Percentiles rank a stretch among this genome's conserved stretches.
Conservation (phyloP, 1,140 invertebrate species). For the Theocolax elegans region DNA sequence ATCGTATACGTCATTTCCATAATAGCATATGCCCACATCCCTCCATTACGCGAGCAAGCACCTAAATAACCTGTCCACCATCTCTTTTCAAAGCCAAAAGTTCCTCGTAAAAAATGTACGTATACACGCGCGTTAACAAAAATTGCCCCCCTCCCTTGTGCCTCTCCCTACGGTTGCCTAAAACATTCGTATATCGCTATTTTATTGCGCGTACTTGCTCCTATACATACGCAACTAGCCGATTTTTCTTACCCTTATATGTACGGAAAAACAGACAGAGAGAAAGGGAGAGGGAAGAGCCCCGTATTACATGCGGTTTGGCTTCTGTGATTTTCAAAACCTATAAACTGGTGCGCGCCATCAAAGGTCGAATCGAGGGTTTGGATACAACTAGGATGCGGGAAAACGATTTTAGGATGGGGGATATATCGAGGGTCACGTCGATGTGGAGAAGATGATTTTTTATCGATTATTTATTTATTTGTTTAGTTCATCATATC, state of each 20-base stretch:
- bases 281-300: no score
- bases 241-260: not conserved
- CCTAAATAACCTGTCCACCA: slow-evolving; percentile 5
- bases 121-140: slow-evolving; percentile 39
- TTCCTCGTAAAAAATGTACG: slow-evolving; percentile 7
- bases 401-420: not conserved
- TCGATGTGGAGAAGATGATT: no score
- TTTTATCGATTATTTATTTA: no score
- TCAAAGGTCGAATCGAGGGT: slow-evolving; percentile 20
- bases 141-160: slow-evolving; percentile 2
- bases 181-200: slow-evolving; percentile 28
- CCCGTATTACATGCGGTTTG: slow-evolving; percentile 47
- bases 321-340: slow-evolving; percentile 53
- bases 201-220: slow-evolving; percentile 13
- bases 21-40: not conserved
- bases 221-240: slow-evolving; percentile 11
- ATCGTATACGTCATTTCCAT: slow-evolving; percentile 12
- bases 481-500: no score
- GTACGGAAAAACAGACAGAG: slow-evolving; percentile 24
- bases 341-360: slow-evolving; percentile 43
- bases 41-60: not conserved
- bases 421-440: not conserved
- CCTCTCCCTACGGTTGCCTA: not conserved
- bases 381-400: slow-evolving; percentile 1
- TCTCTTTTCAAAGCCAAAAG: slow-evolving; percentile 5